These are phyloP conservation scores for Hystrix brachyura DNA, from an alignment of 2,113 vertebrate genomes.

Conservation along the genomic window DNA sequence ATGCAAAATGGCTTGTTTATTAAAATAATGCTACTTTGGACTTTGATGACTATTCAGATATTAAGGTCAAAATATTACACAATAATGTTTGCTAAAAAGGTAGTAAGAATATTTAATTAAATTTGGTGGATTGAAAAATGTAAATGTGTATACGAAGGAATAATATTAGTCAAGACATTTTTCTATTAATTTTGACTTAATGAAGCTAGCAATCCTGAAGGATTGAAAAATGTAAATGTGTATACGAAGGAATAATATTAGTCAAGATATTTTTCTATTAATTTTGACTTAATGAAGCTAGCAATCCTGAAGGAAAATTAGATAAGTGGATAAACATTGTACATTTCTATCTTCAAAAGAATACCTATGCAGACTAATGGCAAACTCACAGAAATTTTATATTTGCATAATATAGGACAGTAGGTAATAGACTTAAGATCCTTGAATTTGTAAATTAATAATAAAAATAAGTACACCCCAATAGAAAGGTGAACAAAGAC, in stretches of 20 bases:
- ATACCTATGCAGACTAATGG: not conserved
- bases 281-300: conserved; percentile 17
- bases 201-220: not conserved
- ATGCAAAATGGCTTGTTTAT: conserved; percentile 31
- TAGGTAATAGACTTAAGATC: not conserved
- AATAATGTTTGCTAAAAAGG: conserved; percentile 55
- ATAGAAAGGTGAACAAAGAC: conserved; percentile 6
- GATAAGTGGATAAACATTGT: not conserved
- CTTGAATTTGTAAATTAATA: conserved; percentile 37
- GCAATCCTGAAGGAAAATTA: not conserved
- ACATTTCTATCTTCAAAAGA: not conserved
- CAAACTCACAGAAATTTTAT: conserved; percentile 30
- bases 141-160: not conserved
- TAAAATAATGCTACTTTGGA: not conserved
- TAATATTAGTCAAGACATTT: conserved; percentile 4
- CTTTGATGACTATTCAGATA: conserved; percentile 36
- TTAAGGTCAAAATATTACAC: not conserved
- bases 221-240: conserved; percentile 45
- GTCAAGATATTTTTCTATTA: not conserved
- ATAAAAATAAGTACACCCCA: not conserved
- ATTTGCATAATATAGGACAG: not conserved
- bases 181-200: conserved; percentile 44
- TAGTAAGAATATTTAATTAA: not conserved
- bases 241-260: not conserved
- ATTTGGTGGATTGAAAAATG: conserved; percentile 20